These are phyloP conservation scores for Catamblyrhynchus diadema DNA, from an alignment of 2,797 vertebrate species.

Conservation along the genomic window DNA sequence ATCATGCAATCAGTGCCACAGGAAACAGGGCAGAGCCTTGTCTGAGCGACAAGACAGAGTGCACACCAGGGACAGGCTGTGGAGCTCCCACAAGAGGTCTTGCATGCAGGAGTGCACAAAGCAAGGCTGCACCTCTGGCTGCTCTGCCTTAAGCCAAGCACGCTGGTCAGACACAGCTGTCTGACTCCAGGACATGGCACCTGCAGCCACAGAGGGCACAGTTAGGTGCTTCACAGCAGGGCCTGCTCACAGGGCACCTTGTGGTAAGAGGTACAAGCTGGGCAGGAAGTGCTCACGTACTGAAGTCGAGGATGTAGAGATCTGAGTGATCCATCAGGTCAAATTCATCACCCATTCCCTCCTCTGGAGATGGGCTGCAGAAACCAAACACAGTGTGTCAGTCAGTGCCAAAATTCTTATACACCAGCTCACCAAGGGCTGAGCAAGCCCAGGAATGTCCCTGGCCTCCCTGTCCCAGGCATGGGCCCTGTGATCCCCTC, in stretches of 20 bases:
- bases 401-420: not conserved
- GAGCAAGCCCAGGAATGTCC: not conserved
- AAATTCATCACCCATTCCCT: constrained; percentile 97
- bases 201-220: rapidly evolving
- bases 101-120: not conserved
- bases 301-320: constrained; percentile 97
- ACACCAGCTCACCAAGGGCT: not conserved
- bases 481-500: not conserved
- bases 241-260: not conserved
- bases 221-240: not conserved
- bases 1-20: not conserved
- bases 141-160: not conserved
- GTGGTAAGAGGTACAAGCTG: not conserved
- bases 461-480: not conserved
- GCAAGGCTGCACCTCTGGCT: not conserved
- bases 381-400: not conserved
- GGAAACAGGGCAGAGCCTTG: not conserved
- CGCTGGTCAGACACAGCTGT: not conserved
- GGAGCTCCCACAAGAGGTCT: not conserved
- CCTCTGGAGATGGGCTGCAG: constrained; percentile 93
- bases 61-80: not conserved
- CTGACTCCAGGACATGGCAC: not conserved
- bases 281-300: constrained; percentile 79
- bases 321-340: constrained; percentile 99
- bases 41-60: not conserved